Percentiles rank a stretch among this genome's conserved stretches.
phyloP scores from a whole-genome alignment of 2,888 invertebrate species.

The Escarpia spicata region DNA sequence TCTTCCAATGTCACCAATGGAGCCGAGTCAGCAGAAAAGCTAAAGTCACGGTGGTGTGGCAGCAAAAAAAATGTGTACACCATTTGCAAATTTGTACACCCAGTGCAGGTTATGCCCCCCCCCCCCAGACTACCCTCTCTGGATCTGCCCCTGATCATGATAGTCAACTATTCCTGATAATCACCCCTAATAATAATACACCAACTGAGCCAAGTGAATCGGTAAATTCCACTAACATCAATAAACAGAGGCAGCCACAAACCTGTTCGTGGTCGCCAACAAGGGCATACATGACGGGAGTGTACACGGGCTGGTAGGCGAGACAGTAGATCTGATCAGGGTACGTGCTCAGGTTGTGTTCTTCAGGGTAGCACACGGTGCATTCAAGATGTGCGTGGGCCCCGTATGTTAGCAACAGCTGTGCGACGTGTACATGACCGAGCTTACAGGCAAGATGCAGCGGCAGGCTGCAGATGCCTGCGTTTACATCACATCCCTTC shows the following conservation, averaged over 20 bases:
- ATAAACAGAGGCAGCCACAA: not conserved
- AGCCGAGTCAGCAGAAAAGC: no score
- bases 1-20: no score
- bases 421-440: conserved; percentile 78
- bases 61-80: no score
- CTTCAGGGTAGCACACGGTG: conserved; percentile 80
- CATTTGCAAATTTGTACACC: no score
- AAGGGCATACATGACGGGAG: conserved; percentile 62
- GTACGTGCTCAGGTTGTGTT: conserved; percentile 68
- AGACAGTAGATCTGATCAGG: conserved; percentile 53
- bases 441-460: conserved; percentile 79
- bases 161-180: no score
- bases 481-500: conserved; percentile 74
- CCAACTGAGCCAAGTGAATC: not conserved
- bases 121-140: no score
- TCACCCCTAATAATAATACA: no score
- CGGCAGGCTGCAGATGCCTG: conserved; percentile 79
- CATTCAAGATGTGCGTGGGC: conserved; percentile 78
- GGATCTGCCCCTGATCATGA: no score
- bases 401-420: conserved; percentile 76
- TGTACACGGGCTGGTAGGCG: conserved; percentile 54
- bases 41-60: no score
- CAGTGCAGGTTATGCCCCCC: no score
- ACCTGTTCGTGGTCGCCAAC: conserved; percentile 51
- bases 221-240: not conserved